A percentile compares a stretch with the other conserved stretches of the same genome.
Evolutionary conservation across 2,797 vertebrate species (phyloP).

Genomic region (Kryptopterus vitreolus): DNA sequence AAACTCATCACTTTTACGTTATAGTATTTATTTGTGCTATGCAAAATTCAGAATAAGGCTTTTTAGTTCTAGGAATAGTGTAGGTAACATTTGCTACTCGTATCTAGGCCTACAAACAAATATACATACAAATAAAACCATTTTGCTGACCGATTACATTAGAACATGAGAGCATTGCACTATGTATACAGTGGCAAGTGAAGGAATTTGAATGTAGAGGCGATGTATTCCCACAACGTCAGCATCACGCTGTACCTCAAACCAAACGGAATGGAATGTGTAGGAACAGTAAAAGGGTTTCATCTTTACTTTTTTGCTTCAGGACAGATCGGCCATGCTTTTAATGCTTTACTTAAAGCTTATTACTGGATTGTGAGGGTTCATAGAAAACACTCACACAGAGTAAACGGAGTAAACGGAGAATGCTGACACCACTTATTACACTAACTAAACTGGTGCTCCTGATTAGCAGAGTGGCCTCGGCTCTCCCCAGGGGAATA

Average conservation of each 20-base stretch:
- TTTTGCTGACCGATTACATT: not conserved
- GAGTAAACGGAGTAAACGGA: not conserved
- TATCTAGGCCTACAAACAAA: not conserved
- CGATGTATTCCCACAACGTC: not conserved
- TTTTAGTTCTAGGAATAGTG: not conserved
- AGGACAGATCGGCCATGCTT: not conserved
- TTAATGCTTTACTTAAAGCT: not conserved
- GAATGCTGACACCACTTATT: constrained; percentile 34
- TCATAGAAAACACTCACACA: not conserved
- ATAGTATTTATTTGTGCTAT: not conserved
- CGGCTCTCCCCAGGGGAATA: constrained; percentile 15
- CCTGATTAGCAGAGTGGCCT: constrained; percentile 22
- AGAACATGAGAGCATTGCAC: not conserved
- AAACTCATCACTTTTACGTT: not conserved
- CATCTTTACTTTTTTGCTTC: not conserved
- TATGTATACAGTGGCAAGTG: not conserved
- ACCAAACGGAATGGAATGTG: not conserved
- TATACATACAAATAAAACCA: not conserved
- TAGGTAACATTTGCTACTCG: too few species aligned
- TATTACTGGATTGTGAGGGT: not conserved
- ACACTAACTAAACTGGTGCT: constrained; percentile 18
- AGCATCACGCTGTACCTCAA: not conserved
- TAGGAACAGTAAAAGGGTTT: not conserved
- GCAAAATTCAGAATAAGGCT: not conserved
- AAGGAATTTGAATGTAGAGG: not conserved